Conservation (phyloP, 2,888 invertebrate species). For the Yponomeuta sedellus region DNA sequence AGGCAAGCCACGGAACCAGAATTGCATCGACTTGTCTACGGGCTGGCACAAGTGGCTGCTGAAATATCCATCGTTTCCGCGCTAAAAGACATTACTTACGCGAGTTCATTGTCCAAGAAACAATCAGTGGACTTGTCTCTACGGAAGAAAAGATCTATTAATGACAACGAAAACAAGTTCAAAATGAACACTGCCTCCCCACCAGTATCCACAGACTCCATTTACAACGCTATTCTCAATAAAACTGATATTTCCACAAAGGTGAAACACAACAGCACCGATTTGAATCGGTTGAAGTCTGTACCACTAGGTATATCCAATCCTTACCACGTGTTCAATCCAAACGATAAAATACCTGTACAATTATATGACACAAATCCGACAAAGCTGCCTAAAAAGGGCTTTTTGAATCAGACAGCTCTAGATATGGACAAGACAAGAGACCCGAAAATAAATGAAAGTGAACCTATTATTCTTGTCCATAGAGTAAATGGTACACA, state of each 20-base stretch:
- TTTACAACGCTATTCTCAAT: conserved; percentile 51
- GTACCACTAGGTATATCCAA: conserved; percentile 27
- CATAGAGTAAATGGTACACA: conserved; percentile 49
- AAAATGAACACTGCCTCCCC: not conserved
- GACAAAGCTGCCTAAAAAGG: conserved; percentile 31
- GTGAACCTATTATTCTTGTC: conserved; percentile 48
- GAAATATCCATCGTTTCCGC: conserved; percentile 67
- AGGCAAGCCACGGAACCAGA: conserved; percentile 66
- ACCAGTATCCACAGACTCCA: conserved; percentile 28
- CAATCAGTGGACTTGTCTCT: conserved; percentile 63
- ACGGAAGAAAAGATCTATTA: conserved; percentile 49
- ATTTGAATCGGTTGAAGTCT: conserved; percentile 6
- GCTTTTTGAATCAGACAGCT: conserved; percentile 62
- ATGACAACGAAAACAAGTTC: not conserved
- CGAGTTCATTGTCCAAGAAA: conserved; percentile 59
- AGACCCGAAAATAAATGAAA: conserved; percentile 36
- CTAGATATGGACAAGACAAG: conserved; percentile 49
- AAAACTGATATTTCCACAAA: conserved; percentile 30
- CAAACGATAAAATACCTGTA: conserved; percentile 38
- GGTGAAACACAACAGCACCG: conserved; percentile 19
- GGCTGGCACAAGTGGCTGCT: conserved; percentile 66
- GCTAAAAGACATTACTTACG: conserved; percentile 63
- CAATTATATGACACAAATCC: conserved; percentile 35
- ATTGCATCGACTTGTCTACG: conserved; percentile 64
- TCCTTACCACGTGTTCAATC: conserved; percentile 53